phyloP scores from a whole-genome alignment of 2,797 vertebrate genomes.

The Halcyon leucocephala region DNA sequence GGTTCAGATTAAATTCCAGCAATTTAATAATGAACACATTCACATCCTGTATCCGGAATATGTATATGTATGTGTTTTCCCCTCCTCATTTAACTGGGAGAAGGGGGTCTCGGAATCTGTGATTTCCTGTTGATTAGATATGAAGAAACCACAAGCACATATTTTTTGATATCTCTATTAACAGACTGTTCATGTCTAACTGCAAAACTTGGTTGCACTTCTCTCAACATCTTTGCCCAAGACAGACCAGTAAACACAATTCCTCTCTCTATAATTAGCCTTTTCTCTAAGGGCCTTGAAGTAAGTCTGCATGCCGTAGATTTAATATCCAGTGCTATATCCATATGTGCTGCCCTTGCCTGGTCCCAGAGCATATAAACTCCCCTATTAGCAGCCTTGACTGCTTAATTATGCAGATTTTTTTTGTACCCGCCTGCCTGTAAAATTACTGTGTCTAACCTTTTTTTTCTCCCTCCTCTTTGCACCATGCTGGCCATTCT shows the following conservation, averaged over 20 bases:
- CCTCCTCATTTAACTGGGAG: constrained; percentile 54
- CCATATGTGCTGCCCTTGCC: constrained; percentile 92
- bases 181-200: constrained; percentile 83
- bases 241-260: constrained; percentile 91
- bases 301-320: constrained; percentile 89
- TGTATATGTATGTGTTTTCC: constrained; percentile 59
- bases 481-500: constrained; percentile 88
- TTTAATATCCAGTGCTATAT: constrained; percentile 91
- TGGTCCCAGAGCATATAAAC: constrained; percentile 90
- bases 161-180: constrained; percentile 85
- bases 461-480: constrained; percentile 80
- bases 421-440: constrained; percentile 92
- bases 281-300: constrained; percentile 87
- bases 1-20: constrained; percentile 71
- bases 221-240: constrained; percentile 87
- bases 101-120: constrained; percentile 67
- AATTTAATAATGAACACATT: constrained; percentile 73
- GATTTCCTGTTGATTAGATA: constrained; percentile 78
- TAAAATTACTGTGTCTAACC: constrained; percentile 89
- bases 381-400: constrained; percentile 92
- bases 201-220: constrained; percentile 85
- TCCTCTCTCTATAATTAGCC: constrained; percentile 91
- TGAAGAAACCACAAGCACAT: constrained; percentile 74
- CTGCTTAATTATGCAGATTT: constrained; percentile 96
- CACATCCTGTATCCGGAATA: constrained; percentile 53